Base-by-base conservation (phyloP, 2,888 invertebrate genomes). In the Imbricaverruca yamaguchii region DNA sequence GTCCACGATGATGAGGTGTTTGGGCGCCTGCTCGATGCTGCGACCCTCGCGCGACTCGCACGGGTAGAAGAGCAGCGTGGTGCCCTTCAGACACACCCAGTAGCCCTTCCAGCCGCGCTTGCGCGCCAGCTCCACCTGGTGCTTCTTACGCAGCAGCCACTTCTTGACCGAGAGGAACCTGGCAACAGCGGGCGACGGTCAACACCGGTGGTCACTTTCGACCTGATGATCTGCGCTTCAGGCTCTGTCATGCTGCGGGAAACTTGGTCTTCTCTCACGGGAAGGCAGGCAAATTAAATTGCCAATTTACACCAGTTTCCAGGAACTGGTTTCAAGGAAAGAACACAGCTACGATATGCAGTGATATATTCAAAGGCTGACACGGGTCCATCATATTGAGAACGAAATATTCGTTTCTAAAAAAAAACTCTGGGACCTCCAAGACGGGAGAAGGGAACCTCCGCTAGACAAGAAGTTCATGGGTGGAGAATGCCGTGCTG, bases 91-190 rank as follows among this genome's bases (percentile, higher is more conserved):
- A 88, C 97, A 97, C 81, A 98, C 97, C 97, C 97, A 98, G 88
- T 98, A 98, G 84, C 96, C 96, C 89, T 97, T 97, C 98, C 98
- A 98, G 84, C 96, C 97, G 78, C 97, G 92, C 88, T 97, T 96
- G 82, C 96, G 92, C 79, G 97, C 97, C 88, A 98, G 89, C 89
- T 97, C 97, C 87, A 97, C 94, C 89, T 96, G 96, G 89, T 96
- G 95, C 88, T 97, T 96, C 90, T 97, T 97, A 85, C 97, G 93
- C 84, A 97, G 90, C 85, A 98, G 89, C 98, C 98, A 98, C 90
- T 98, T 98, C 90, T 98, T 98, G 85, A 98, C 97, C 87, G 96
- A 96, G 86, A 98, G 90, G 90, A 97, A 98, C 87, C 97, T 97
- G 57, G 4, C 56, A 65, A 65, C 65, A 65, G 1, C 23, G 65